Evolutionary conservation across 2,113 vertebrate genomes (phyloP), one percentile per base, ranked within the genome.

Genomic region (Ptilorrhoa leucosticta): DNA sequence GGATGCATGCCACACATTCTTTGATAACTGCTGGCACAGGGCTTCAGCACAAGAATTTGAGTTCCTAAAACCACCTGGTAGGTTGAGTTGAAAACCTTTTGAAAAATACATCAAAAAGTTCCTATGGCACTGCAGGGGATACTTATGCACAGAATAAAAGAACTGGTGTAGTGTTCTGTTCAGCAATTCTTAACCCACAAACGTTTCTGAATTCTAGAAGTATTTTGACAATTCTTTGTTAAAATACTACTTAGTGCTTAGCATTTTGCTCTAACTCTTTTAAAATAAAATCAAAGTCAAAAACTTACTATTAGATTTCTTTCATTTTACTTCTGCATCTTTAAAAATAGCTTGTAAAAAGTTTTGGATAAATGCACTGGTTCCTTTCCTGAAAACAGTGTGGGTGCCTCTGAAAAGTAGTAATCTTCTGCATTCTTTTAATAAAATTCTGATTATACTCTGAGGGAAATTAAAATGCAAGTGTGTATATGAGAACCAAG

Each of bases 41-140:
- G n/a, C 23, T 96, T 61, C 60, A 73, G 79, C 60, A 47, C 63
- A 91, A 68, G 33, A 53, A 94, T 58, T 93, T 82, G 88, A 94
- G 89, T 87, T 94, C 72, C 63, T 94, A 77, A 93, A 94, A 96
- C 88, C 80, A 93, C 93, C 84, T 78, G 83, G 88, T 83, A 95
- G 82, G 81, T 81, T 96, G 89, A 93, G n/a, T 94, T 95, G 85
- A 95, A 96, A 93, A 71, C 90, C 83, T 95, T 97, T 96, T 97
- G 82, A 97, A 97, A 97, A 97, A 95, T 95, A 96, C 70, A 95
- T 97, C 93, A 96, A 60, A 95, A 94, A 97, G 77, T 95, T 94
- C 87, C 90, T 81, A 11, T 82, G 66, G 61, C 73, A 80, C 78
- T 94, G 69, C 58, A 89, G 79, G 72, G 84, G 81, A 69, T 92